phyloP scores from a whole-genome alignment of 2,888 invertebrate species.

The Mayetiola destructor region DNA sequence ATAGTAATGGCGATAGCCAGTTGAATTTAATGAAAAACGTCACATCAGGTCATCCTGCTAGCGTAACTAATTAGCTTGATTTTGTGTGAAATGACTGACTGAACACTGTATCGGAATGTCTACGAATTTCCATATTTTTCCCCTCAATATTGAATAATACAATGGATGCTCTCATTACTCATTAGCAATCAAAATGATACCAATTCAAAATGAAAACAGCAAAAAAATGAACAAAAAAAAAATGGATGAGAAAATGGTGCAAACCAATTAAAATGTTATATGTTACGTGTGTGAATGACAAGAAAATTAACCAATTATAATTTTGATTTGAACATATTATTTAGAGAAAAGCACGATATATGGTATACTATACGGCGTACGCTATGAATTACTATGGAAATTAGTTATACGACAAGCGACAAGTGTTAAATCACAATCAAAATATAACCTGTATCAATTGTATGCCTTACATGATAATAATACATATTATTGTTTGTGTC shows the following conservation, averaged over 20 bases:
- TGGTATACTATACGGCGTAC: no score
- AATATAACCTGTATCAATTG: no score
- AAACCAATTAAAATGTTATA: conserved; percentile 14
- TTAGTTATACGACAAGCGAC: no score
- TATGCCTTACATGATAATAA: no score
- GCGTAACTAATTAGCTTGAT: conserved; percentile 7
- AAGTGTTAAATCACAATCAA: no score
- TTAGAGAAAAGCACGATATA: no score
- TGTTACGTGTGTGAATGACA: conserved; percentile 12
- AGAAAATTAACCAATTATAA: conserved; percentile 14
- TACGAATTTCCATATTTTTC: neutral
- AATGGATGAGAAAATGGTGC: neutral
- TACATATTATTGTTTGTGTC: no score
- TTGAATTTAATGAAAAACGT: no score
- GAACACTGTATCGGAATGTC: neutral
- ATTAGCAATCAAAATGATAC: neutral
- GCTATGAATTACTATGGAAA: no score
- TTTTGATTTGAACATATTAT: conserved; percentile 9
- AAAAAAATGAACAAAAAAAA: neutral
- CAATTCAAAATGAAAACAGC: neutral
- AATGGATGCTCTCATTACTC: neutral
- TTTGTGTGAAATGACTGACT: conserved; percentile 1
- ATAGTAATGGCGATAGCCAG: no score
- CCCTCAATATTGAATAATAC: no score
- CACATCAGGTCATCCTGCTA: no score